Evolutionary conservation across 2,797 vertebrate species (phyloP), one percentile per base, ranked within the genome.

Genomic region (Novumbra hubbsi): DNA sequence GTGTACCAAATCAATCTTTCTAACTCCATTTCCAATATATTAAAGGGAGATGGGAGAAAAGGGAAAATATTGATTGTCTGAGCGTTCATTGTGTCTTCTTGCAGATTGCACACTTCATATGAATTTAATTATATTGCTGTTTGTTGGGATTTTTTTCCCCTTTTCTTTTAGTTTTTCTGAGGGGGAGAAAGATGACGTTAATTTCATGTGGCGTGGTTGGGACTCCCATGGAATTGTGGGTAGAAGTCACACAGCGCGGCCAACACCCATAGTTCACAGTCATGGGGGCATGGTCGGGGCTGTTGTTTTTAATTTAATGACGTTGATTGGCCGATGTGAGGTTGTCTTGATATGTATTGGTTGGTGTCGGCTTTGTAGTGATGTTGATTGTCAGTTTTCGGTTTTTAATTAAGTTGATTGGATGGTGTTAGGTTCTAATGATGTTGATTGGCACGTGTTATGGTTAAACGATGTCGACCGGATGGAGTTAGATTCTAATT

Each of bases 1-100:
- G 86, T 85, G 80, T 90, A 89, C 88, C 89, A 84, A 93, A 94
- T 94, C 93, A 92, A 93, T 94, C 89, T 91, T 90, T 91, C 90
- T 92, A 92, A 93, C 92, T 93, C 92, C 84, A 90, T 93, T 92
- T 94, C 90, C 91, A 92, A 93, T 94, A 93, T 93, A 93, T 94
- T 93, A 94, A 84, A 78, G 65, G 78, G 87, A 87, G 85, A 91
- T 88, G 87, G 87, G 82, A 84, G 81, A 84, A 21, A 62, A 87
- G 74, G 84, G 79, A 81, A 86, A 81, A 83, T 93, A 94, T 94
- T 92, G 93, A 94, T 93, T 92, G 88, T 84, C 84, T 88, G 84
- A 85, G 88, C 84, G 84, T 90, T 89, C 88, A 89, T 91, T 91
- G 88, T 90, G 91, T 91, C 89, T 89, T 80, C 77, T 81, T 83